Conservation (phyloP, 2,113 vertebrate genomes). For the Pterocles gutturalis region DNA sequence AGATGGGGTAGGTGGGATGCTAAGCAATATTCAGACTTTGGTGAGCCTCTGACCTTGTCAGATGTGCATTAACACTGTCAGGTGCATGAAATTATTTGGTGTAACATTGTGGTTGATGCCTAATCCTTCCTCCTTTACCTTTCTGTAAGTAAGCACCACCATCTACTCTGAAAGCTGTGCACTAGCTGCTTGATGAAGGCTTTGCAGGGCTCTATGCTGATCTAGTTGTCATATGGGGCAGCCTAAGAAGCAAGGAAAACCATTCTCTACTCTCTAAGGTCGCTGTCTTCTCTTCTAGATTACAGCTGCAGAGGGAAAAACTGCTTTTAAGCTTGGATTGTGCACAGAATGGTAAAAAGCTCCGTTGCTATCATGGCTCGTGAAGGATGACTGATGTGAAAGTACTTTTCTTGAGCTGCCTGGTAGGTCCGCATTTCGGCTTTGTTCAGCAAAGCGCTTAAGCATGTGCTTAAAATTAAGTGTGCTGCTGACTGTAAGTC, state of each 20-base stretch:
- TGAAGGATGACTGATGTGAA: slow-evolving; percentile 17
- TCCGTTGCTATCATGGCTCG: background rate
- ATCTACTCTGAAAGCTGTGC: background rate
- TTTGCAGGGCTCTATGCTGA: background rate
- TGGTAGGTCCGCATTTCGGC: slow-evolving; percentile 29
- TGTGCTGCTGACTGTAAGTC: slow-evolving; percentile 51
- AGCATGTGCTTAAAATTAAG: slow-evolving; percentile 71
- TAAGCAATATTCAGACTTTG: background rate
- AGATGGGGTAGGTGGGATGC: background rate
- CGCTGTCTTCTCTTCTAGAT: background rate
- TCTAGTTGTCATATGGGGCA: background rate
- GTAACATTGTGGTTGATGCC: background rate
- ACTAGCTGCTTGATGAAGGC: background rate
- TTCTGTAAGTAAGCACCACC: background rate
- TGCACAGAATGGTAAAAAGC: background rate
- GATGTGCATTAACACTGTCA: background rate
- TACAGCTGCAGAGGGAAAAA: background rate
- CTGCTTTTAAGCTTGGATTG: background rate
- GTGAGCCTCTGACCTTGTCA: background rate
- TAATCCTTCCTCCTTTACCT: background rate
- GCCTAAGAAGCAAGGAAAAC: background rate
- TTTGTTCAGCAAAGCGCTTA: slow-evolving; percentile 58
- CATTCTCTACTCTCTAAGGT: background rate
- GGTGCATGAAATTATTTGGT: background rate
- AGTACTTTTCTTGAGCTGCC: slow-evolving; percentile 18